These are phyloP conservation scores for Drosophila arawakana DNA, from an alignment of 1,140 invertebrate species.

Conservation along the genomic window DNA sequence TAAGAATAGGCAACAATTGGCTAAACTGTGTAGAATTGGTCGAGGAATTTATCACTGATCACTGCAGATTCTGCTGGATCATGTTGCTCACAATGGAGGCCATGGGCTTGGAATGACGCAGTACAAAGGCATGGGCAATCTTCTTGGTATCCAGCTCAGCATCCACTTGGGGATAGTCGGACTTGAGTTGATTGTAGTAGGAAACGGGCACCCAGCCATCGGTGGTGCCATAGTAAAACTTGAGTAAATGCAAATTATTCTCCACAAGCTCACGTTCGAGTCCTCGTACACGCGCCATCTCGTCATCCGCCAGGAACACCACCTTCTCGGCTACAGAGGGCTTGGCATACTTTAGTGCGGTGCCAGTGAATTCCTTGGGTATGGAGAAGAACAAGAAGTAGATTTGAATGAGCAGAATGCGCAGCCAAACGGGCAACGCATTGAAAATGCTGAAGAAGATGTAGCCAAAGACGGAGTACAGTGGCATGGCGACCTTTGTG, in stretches of 20 bases:
- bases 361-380: conserved; percentile 82
- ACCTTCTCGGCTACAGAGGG: conserved; percentile 86
- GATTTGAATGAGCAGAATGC: conserved; percentile 85
- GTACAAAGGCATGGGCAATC: conserved; percentile 91
- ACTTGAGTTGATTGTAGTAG: conserved; percentile 88
- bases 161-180: conserved; percentile 87
- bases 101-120: conserved; percentile 87
- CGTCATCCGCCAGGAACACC: conserved; percentile 87
- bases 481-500: conserved; percentile 82
- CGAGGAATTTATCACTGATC: background rate
- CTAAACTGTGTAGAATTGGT: conserved; percentile 1
- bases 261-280: conserved; percentile 86
- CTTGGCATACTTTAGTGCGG: conserved; percentile 86
- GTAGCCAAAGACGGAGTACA: conserved; percentile 75
- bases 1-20: conserved; percentile 47
- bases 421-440: conserved; percentile 86
- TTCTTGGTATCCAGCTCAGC: conserved; percentile 88
- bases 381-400: conserved; percentile 85
- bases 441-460: conserved; percentile 79
- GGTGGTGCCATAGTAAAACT: conserved; percentile 90
- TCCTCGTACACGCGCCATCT: conserved; percentile 87
- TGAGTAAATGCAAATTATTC: conserved; percentile 87
- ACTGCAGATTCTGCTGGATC: conserved; percentile 84
- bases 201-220: conserved; percentile 91
- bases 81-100: conserved; percentile 87